Conservation (phyloP, 2,797 vertebrate genomes). For the Sphaeramia orbicularis region DNA sequence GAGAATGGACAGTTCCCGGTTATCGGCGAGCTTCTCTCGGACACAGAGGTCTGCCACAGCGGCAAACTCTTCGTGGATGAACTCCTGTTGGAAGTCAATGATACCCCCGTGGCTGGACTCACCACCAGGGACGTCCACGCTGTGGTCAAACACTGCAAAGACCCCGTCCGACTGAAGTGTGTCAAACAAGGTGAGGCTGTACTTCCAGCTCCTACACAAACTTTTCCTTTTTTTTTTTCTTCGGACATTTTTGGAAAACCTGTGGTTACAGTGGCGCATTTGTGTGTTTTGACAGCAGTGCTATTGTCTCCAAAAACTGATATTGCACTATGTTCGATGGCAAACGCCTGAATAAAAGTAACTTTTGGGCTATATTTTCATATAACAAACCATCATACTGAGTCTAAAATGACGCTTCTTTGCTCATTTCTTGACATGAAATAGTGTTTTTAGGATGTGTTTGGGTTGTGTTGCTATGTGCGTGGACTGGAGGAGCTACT, state of each 20-base stretch:
- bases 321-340: neutral
- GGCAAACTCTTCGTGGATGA: constrained; percentile 85
- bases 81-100: constrained; percentile 96
- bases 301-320: constrained; percentile 38
- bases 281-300: constrained; percentile 47
- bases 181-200: constrained; percentile 92
- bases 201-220: constrained; percentile 2
- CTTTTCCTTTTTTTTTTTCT: constrained; percentile 8
- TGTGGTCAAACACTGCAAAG: constrained; percentile 95
- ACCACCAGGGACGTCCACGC: constrained; percentile 97
- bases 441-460: constrained; percentile 26
- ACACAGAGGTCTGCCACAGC: constrained; percentile 87
- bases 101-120: constrained; percentile 96
- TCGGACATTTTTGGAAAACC: constrained; percentile 16
- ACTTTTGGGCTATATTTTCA: neutral
- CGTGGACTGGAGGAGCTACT: constrained; percentile 20
- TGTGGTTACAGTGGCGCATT: constrained; percentile 17
- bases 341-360: neutral
- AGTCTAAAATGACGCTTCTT: fast-evolving
- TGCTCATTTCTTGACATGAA: neutral
- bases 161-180: constrained; percentile 95
- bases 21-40: constrained; percentile 89
- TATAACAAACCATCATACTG: no score
- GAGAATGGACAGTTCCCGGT: constrained; percentile 97
- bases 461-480: constrained; percentile 44